phyloP scores from a whole-genome alignment of 2,113 vertebrate species.

The Mellivora capensis region DNA sequence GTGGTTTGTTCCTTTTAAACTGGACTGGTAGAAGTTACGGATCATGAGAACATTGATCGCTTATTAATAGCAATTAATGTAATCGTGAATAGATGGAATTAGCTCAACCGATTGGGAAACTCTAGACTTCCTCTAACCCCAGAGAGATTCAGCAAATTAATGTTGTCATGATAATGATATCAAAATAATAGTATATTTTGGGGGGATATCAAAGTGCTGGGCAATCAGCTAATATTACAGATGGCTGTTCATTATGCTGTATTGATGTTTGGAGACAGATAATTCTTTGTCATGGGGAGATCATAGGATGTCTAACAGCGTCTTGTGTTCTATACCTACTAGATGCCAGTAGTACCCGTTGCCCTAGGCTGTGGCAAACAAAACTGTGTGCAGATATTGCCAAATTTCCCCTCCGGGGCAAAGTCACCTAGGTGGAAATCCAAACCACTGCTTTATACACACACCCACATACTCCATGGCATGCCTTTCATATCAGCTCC shows the following conservation, averaged over 20 bases:
- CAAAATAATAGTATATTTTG: not conserved
- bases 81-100: conserved; percentile 3
- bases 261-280: not conserved
- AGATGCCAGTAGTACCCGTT: not conserved
- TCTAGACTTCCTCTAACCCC: conserved; percentile 60
- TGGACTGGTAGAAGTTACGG: not conserved
- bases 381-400: not conserved
- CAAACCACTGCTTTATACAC: not conserved
- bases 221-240: not conserved
- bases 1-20: conserved; percentile 42
- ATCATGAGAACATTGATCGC: not conserved
- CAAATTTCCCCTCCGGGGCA: not conserved
- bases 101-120: not conserved
- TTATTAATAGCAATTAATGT: not conserved
- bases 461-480: not conserved
- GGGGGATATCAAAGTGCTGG: not conserved
- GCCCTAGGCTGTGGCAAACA: not conserved
- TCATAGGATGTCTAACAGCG: not conserved
- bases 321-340: not conserved
- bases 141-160: conserved; percentile 53
- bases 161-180: not conserved
- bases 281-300: not conserved
- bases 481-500: not conserved
- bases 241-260: not conserved
- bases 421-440: not conserved